Conservation (phyloP, 2,797 vertebrate genomes). For the Sebastes oblongus region DNA sequence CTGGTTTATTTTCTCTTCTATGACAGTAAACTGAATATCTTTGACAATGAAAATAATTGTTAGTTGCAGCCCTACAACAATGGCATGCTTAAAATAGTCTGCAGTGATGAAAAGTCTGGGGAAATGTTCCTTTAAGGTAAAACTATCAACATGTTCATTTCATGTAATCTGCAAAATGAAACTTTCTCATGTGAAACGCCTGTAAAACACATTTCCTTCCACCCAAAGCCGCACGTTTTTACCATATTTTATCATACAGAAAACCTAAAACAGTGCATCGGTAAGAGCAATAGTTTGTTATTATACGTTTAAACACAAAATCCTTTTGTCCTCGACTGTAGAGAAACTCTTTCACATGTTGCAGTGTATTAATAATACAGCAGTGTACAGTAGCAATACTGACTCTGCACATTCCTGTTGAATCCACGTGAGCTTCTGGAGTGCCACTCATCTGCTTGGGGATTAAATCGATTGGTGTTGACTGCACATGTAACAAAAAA, state of each 20-base stretch:
- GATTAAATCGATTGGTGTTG: not conserved
- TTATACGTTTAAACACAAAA: not conserved
- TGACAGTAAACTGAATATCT: too few species aligned
- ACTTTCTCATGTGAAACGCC: not conserved
- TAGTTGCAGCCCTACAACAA: not conserved
- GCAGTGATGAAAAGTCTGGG: not conserved
- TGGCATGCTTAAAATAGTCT: not conserved
- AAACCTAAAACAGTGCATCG: too few species aligned
- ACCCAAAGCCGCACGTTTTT: fast-evolving
- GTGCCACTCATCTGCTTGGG: not conserved
- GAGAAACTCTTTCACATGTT: not conserved
- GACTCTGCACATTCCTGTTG: not conserved
- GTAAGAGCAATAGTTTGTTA: not conserved
- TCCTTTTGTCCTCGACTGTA: too few species aligned
- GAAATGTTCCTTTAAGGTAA: not conserved
- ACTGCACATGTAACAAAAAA: slow-evolving; percentile 31
- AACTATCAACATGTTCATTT: not conserved
- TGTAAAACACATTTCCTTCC: not conserved
- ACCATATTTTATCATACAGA: not conserved
- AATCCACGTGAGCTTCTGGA: not conserved
- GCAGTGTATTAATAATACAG: not conserved
- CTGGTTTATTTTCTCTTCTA: too few species aligned
- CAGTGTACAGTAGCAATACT: not conserved
- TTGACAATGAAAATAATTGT: too few species aligned
- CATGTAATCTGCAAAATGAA: not conserved